Percentiles rank a stretch among this genome's conserved stretches.
Evolutionary conservation across 2,888 invertebrate genomes (phyloP).

Genomic region (Marasmarcha lunaedactyla): DNA sequence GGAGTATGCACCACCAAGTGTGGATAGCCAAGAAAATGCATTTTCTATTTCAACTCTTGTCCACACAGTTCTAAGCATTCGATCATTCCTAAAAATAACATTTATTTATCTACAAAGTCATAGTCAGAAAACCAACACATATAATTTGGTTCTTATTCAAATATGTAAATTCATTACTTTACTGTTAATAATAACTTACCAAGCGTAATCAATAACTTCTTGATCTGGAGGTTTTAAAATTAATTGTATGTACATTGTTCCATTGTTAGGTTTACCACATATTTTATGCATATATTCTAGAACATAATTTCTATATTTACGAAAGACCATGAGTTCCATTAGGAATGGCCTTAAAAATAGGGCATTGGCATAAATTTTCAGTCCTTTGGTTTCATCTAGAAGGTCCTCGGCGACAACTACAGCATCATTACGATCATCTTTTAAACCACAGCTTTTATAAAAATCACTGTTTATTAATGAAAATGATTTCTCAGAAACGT

Average conservation of each 20-base stretch:
- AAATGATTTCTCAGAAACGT: background rate
- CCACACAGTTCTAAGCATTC: constrained; percentile 47
- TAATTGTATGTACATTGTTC: constrained; percentile 44
- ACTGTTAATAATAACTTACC: constrained; percentile 56
- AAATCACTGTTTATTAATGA: constrained; percentile 11
- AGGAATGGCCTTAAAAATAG: constrained; percentile 46
- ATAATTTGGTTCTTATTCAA: too few relatives aligned
- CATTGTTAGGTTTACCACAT: constrained; percentile 26
- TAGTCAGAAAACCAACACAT: too few relatives aligned
- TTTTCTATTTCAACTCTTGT: constrained; percentile 83
- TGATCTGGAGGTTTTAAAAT: constrained; percentile 67
- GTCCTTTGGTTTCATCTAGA: constrained; percentile 16
- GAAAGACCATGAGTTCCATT: constrained; percentile 38
- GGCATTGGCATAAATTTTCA: constrained; percentile 31
- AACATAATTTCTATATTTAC: constrained; percentile 38
- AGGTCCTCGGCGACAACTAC: background rate
- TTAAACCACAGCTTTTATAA: background rate
- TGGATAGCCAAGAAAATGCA: constrained; percentile 94
- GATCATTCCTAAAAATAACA: constrained; percentile 49
- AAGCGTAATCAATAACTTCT: constrained; percentile 77
- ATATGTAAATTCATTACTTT: too few relatives aligned
- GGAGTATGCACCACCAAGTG: constrained; percentile 96
- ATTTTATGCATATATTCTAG: constrained; percentile 30
- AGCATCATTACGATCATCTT: background rate
- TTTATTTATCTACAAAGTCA: background rate